These are phyloP conservation scores for Agelaius tricolor DNA, from an alignment of 2,113 vertebrate genomes.

Conservation along the genomic window DNA sequence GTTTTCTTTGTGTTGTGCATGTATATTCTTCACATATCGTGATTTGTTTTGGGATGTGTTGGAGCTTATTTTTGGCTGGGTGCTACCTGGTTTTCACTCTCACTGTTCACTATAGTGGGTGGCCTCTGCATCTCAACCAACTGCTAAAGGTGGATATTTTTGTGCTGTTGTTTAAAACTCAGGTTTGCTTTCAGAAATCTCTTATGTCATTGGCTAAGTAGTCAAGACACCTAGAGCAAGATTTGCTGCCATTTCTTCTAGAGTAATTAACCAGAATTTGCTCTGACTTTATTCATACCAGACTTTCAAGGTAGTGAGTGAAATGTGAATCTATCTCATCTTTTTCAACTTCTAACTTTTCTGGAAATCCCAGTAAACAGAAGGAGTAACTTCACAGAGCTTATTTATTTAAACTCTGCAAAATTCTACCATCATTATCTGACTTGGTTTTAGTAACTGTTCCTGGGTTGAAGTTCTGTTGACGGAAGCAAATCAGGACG, in stretches of 20 bases:
- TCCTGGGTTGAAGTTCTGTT: background rate
- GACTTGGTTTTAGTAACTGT: background rate
- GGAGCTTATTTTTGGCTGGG: background rate
- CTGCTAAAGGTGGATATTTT: background rate
- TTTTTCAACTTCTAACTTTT: background rate
- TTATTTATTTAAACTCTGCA: background rate
- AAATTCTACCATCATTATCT: rapidly evolving
- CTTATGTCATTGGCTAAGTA: background rate
- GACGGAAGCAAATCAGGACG: background rate
- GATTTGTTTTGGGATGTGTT: background rate
- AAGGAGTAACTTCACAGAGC: background rate
- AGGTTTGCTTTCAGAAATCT: background rate
- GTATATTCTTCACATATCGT: rapidly evolving
- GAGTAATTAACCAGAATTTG: background rate
- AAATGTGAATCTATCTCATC: background rate
- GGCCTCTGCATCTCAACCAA: background rate
- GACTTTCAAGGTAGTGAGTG: background rate
- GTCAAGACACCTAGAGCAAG: background rate
- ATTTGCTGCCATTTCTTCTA: background rate
- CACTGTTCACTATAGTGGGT: background rate
- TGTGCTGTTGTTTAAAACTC: background rate
- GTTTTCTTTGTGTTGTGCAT: background rate
- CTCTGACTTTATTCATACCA: background rate
- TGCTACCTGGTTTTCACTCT: background rate
- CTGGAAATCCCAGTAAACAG: background rate